Evolutionary conservation across 2,797 vertebrate genomes (phyloP), one percentile per base, ranked within the genome.

Genomic region (Diplodus puntazzo): DNA sequence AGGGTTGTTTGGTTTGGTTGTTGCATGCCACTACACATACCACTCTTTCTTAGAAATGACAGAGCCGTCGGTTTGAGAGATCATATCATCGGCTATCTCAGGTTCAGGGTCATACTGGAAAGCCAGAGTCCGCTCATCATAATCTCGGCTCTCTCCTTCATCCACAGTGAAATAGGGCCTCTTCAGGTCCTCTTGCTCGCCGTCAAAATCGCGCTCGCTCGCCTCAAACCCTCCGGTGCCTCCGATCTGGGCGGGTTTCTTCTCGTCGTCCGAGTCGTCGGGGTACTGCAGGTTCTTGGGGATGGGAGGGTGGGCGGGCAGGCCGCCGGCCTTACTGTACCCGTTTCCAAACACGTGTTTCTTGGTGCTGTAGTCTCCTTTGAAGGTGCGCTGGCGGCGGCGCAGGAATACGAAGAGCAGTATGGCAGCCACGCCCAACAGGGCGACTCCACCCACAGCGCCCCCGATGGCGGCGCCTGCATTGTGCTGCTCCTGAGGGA

Each of bases 11-110:
- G 82, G 79, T 86, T 85, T 91, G 91, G 81, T 83, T 54, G 88
- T 64, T 62, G 69, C 91, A 90, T 83, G 92, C 91, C 92, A 83
- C 96, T 98, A 99, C 95, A 99, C 98, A 25, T 99, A 99, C 98
- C 98, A 99, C 96, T 99, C 98, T 94, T 99, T 99, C 97, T 99
- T 99, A 94, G 98, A 99, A 96, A 99, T 99, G 93, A 99, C 98
- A 80, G 98, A 99, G 89, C 98, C 98, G 70, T 99, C 98, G 82
- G 96, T 99, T 95, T 99, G 98, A 88, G 98, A 99, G 83, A 99
- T 97, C 97, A 99, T 98, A 94, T 98, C 98, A 54, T 99, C 98
- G 0, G 96, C 94, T 81, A 99, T 96, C 94, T 99, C 98, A 21
- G 96, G 94, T 90, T 98, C 97, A 0, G 97, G 96, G 93, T 98